Evolutionary conservation across 2,113 vertebrate species (phyloP).

Genomic region (Corydoras sp.): DNA sequence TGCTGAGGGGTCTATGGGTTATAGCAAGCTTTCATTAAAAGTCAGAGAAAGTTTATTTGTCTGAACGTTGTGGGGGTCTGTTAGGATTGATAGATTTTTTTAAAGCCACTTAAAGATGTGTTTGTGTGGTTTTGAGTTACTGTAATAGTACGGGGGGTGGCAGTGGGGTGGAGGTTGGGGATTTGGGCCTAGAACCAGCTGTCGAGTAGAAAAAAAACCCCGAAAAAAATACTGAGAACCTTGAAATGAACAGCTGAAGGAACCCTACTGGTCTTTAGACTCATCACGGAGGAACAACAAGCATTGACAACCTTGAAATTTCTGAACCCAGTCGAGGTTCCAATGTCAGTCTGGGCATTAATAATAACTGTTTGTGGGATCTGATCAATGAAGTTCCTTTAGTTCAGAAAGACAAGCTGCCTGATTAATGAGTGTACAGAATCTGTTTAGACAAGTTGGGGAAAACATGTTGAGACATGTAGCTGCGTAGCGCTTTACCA

Average conservation of each 20-base stretch:
- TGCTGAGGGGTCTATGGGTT: conserved; percentile 23
- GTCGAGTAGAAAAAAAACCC: background rate
- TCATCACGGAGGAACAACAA: conserved; percentile 27
- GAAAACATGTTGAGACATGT: conserved; percentile 1
- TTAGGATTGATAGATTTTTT: conserved; percentile 31
- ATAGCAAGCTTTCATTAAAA: conserved; percentile 33
- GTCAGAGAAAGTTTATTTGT: conserved; percentile 57
- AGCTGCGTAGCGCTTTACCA: background rate
- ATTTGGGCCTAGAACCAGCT: conserved; percentile 9
- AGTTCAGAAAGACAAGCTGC: background rate
- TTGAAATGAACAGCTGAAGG: conserved; percentile 36
- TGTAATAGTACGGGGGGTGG: conserved; percentile 17
- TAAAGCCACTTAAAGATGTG: conserved; percentile 44
- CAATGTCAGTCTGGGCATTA: conserved; percentile 8
- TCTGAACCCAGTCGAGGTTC: conserved; percentile 12
- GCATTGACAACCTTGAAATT: conserved; percentile 30
- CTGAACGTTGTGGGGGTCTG: conserved; percentile 41
- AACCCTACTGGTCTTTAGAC: conserved; percentile 33
- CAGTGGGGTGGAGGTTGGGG: no score
- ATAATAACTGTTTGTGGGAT: background rate
- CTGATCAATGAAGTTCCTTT: conserved; percentile 4
- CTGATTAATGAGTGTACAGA: conserved; percentile 7
- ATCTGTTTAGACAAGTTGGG: conserved; percentile 29
- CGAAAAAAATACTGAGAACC: conserved; percentile 15
- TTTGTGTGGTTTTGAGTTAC: conserved; percentile 36